A percentile compares a stretch with the other conserved stretches of the same genome.
phyloP scores from a whole-genome alignment of 2,113 vertebrate species.

The Phyllostomus hastatus region DNA sequence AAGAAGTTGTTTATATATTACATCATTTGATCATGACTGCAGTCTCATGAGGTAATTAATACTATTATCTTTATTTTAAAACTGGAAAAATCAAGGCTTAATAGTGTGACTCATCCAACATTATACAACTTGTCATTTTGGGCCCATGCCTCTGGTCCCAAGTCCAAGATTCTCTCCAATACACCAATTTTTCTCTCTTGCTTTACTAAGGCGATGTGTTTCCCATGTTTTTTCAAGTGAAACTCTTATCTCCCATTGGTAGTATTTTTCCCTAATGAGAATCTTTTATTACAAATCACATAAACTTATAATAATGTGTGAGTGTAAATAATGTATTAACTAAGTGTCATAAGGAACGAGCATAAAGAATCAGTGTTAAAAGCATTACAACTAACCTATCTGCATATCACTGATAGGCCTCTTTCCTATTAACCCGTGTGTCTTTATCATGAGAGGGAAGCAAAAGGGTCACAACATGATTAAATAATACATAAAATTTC shows the following conservation, averaged over 20 bases:
- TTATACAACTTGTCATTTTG: background rate
- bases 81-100: background rate
- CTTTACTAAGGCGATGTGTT: background rate
- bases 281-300: background rate
- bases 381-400: background rate
- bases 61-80: background rate
- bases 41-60: background rate
- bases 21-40: background rate
- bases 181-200: background rate
- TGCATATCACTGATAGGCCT: background rate
- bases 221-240: background rate
- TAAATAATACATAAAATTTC: constrained; percentile 29
- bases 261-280: background rate
- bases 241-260: background rate
- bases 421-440: background rate
- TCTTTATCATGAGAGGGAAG: background rate
- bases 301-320: constrained; percentile 5
- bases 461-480: background rate
- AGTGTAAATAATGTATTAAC: background rate
- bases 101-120: background rate
- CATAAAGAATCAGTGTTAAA: background rate
- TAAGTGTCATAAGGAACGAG: background rate
- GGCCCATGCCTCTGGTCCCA: background rate
- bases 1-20: background rate
- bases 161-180: background rate